phyloP scores from a whole-genome alignment of 2,113 vertebrate species.

The Callithrix jacchus region DNA sequence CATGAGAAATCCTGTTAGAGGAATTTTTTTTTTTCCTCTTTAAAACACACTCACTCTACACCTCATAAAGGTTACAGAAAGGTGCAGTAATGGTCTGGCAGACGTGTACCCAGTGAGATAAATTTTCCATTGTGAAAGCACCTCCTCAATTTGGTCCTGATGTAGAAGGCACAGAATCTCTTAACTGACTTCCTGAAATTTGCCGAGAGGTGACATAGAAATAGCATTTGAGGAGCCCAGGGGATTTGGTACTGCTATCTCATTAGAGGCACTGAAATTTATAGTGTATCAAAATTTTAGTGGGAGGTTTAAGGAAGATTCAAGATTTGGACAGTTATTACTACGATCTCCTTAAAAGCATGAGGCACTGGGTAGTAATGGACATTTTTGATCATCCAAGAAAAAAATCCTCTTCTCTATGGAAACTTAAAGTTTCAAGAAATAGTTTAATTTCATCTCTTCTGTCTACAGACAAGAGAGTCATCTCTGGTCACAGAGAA shows the following conservation, averaged over 20 bases:
- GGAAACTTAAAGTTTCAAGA: background rate
- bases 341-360: conserved; percentile 1
- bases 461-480: background rate
- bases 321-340: background rate
- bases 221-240: background rate
- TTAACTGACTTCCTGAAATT: background rate
- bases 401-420: background rate
- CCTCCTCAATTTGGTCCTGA: background rate
- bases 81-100: conserved; percentile 1
- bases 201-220: background rate
- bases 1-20: background rate
- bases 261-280: background rate
- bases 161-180: background rate
- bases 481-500: background rate
- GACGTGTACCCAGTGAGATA: background rate
- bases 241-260: background rate
- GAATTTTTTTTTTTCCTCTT: background rate
- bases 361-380: background rate
- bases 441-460: conserved; percentile 7
- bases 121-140: conserved; percentile 38
- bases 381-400: background rate
- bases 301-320: background rate
- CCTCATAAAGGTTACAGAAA: conserved; percentile 50
- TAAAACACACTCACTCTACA: background rate
- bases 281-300: background rate